phyloP scores from a whole-genome alignment of 2,797 vertebrate species.

The Chaenodraco wilsoni region DNA sequence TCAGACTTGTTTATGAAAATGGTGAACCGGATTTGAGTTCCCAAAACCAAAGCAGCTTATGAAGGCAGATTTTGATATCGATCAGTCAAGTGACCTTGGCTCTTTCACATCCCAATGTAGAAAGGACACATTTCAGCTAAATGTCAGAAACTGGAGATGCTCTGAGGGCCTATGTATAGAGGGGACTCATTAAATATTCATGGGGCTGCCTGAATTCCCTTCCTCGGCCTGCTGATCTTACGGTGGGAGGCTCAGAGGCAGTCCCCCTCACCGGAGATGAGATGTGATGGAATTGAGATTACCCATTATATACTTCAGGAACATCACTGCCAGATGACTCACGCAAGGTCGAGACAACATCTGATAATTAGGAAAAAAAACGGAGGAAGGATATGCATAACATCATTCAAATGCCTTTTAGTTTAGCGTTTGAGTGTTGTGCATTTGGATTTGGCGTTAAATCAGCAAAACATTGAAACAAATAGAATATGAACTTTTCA shows the following conservation, averaged over 20 bases:
- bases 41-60: constrained; percentile 30
- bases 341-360: constrained; percentile 56
- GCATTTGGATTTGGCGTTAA: constrained; percentile 20
- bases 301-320: constrained; percentile 65
- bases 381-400: constrained; percentile 19
- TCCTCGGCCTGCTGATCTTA: constrained; percentile 72
- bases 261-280: constrained; percentile 57
- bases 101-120: constrained; percentile 53
- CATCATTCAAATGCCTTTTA: constrained; percentile 24
- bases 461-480: constrained; percentile 13
- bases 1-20: constrained; percentile 12
- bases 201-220: constrained; percentile 73
- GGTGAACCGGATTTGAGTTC: background rate
- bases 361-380: constrained; percentile 45
- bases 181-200: constrained; percentile 86
- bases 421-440: constrained; percentile 9
- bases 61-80: constrained; percentile 58
- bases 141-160: constrained; percentile 85
- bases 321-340: constrained; percentile 58
- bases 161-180: constrained; percentile 80
- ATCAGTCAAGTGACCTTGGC: constrained; percentile 73
- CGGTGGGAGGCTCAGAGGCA: constrained; percentile 70
- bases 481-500: constrained; percentile 1
- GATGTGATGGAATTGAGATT: constrained; percentile 66
- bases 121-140: constrained; percentile 84